Percentiles rank a stretch among this genome's conserved stretches.
phyloP scores from a whole-genome alignment of 2,888 invertebrate genomes.

The Pristionchus mayeri region DNA sequence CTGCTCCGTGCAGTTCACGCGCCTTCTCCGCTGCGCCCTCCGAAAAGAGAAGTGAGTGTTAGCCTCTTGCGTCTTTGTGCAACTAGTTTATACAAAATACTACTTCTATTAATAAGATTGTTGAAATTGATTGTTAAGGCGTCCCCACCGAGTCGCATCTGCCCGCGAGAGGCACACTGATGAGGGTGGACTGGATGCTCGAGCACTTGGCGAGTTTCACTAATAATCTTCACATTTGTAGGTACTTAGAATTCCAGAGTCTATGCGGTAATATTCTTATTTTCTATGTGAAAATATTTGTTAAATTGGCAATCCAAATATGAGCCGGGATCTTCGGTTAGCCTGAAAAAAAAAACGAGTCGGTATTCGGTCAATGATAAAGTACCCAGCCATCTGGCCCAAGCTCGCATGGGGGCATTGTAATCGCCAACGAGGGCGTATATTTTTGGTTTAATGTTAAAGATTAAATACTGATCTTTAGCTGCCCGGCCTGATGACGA shows the following conservation, averaged over 20 bases:
- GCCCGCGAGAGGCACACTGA: constrained; percentile 60
- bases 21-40: neutral
- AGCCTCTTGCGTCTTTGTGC: too few relatives aligned
- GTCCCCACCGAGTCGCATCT: constrained; percentile 22
- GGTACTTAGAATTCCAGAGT: neutral
- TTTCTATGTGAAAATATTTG: too few relatives aligned
- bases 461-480: constrained; percentile 46
- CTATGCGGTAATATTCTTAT: too few relatives aligned
- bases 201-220: constrained; percentile 57
- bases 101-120: too few relatives aligned
- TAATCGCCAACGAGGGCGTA: too few relatives aligned
- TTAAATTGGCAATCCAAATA: too few relatives aligned
- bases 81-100: too few relatives aligned
- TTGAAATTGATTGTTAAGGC: neutral
- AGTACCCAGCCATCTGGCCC: too few relatives aligned
- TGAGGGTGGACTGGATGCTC: constrained; percentile 66
- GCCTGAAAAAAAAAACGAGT: too few relatives aligned
- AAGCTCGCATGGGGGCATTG: too few relatives aligned
- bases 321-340: too few relatives aligned
- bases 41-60: constrained; percentile 28
- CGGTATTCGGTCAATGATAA: too few relatives aligned
- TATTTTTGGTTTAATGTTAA: neutral
- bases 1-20: constrained; percentile 20
- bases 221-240: neutral
- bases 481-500: constrained; percentile 64